Conservation (phyloP, 1,140 invertebrate species). For the Epicauta chinensis region DNA sequence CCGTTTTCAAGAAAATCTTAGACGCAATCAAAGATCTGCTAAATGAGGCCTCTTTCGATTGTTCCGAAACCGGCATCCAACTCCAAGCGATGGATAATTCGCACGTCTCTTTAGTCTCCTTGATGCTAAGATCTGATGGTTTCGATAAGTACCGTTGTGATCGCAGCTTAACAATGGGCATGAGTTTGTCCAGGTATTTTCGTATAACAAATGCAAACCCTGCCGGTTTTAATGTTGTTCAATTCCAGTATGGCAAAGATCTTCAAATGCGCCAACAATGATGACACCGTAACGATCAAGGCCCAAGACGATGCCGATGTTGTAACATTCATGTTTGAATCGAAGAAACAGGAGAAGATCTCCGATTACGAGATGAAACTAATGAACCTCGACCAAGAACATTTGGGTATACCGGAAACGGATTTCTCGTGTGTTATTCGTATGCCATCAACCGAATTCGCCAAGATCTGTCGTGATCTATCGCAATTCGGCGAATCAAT, state of each 20-base stretch:
- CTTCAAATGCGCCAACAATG: constrained; percentile 90
- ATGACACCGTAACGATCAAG: constrained; percentile 95
- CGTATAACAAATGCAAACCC: too few relatives aligned
- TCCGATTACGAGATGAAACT: constrained; percentile 99
- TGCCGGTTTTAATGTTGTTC: not conserved
- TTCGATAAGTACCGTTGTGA: constrained; percentile 99
- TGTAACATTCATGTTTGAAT: constrained; percentile 95
- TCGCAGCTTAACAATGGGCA: constrained; percentile 95
- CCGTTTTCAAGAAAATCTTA: constrained; percentile 92
- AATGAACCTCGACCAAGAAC: constrained; percentile 98
- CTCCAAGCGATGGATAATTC: constrained; percentile 98
- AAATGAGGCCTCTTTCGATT: constrained; percentile 98
- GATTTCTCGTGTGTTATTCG: constrained; percentile 96
- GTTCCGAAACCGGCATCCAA: constrained; percentile 93
- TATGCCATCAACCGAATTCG: constrained; percentile 93
- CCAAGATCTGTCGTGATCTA: constrained; percentile 91
- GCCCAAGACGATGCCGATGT: constrained; percentile 96
- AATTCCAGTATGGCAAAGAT: constrained; percentile 90
- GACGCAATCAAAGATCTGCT: constrained; percentile 98
- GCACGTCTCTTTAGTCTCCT: constrained; percentile 94
- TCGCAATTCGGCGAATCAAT: constrained; percentile 97
- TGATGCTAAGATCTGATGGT: constrained; percentile 89
- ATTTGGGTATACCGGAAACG: constrained; percentile 98
- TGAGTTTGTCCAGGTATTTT: constrained; percentile 89
- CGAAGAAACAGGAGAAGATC: constrained; percentile 86